Percentiles rank a stretch among this genome's conserved stretches.
These are phyloP conservation scores for Patella ulyssiponensis DNA, from an alignment of 2,888 invertebrate genomes.

Conservation along the genomic window DNA sequence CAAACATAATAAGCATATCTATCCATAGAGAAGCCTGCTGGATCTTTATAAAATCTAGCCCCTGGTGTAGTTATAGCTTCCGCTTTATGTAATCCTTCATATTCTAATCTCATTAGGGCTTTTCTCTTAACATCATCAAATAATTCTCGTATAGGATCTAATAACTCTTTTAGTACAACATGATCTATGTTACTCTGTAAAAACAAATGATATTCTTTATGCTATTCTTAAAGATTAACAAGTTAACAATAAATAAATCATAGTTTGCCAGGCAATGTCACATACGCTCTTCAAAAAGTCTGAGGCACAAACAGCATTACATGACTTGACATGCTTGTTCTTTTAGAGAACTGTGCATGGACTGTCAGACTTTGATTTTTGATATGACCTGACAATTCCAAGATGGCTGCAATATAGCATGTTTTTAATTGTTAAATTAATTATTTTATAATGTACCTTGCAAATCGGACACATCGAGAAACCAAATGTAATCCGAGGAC, in stretches of 20 bases:
- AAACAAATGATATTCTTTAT: background rate
- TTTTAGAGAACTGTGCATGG: too few species aligned
- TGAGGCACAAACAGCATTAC: too few species aligned
- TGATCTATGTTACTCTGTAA: constrained; percentile 82
- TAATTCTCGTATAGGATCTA: constrained; percentile 85
- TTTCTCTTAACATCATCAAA: constrained; percentile 93
- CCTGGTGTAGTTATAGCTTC: constrained; percentile 80
- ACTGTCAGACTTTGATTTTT: too few species aligned
- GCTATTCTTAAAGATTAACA: too few species aligned
- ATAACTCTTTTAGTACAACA: constrained; percentile 82
- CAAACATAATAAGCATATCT: constrained; percentile 98
- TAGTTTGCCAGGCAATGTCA: too few species aligned
- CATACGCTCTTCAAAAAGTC: too few species aligned
- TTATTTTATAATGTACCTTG: constrained; percentile 78
- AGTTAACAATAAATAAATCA: too few species aligned
- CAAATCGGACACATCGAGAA: constrained; percentile 97
- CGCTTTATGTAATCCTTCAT: constrained; percentile 89
- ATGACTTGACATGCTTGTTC: too few species aligned
- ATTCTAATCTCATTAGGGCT: constrained; percentile 94
- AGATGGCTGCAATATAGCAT: too few species aligned
- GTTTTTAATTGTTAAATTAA: too few species aligned
- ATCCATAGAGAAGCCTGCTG: constrained; percentile 93
- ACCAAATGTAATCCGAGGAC: constrained; percentile 95
- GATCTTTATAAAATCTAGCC: constrained; percentile 83
- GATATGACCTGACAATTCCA: too few species aligned